Evolutionary conservation across 2,797 vertebrate genomes (phyloP).

Genomic region (Scolopax rusticola): DNA sequence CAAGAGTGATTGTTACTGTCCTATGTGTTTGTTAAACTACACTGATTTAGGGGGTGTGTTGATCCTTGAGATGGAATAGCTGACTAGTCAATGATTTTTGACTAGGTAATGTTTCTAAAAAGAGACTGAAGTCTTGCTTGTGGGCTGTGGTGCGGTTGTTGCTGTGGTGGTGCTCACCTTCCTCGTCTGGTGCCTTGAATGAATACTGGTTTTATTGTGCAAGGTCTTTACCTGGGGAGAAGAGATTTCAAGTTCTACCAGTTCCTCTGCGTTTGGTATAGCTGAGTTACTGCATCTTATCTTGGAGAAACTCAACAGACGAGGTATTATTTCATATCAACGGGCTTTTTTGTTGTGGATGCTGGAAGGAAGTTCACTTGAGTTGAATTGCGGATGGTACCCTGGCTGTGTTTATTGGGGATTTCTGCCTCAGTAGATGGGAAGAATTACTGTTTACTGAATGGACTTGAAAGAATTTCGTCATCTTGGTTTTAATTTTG

Average conservation of each 20-base stretch:
- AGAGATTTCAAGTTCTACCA: conserved; percentile 46
- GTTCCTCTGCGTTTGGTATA: not conserved
- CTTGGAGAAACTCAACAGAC: not conserved
- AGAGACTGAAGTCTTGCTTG: not conserved
- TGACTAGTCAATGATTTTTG: not conserved
- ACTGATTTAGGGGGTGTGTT: not conserved
- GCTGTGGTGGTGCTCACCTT: not conserved
- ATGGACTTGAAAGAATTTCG: not conserved
- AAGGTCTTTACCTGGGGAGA: conserved; percentile 21
- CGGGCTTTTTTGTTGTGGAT: not conserved
- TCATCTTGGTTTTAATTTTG: not conserved
- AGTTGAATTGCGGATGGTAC: not conserved
- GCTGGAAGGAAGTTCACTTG: not conserved
- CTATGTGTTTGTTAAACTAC: not conserved
- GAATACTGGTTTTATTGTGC: not conserved
- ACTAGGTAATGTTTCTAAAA: not conserved
- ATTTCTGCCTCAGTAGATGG: not conserved
- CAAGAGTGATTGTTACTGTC: not conserved
- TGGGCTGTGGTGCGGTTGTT: not conserved
- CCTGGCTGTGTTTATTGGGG: not conserved
- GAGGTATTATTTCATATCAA: not conserved
- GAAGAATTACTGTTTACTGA: not conserved
- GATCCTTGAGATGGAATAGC: not conserved
- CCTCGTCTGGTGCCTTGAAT: not conserved
- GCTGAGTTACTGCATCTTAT: not conserved